These are phyloP conservation scores for Poecilia velifera DNA, from an alignment of 2,797 vertebrate species.

Conservation along the genomic window DNA sequence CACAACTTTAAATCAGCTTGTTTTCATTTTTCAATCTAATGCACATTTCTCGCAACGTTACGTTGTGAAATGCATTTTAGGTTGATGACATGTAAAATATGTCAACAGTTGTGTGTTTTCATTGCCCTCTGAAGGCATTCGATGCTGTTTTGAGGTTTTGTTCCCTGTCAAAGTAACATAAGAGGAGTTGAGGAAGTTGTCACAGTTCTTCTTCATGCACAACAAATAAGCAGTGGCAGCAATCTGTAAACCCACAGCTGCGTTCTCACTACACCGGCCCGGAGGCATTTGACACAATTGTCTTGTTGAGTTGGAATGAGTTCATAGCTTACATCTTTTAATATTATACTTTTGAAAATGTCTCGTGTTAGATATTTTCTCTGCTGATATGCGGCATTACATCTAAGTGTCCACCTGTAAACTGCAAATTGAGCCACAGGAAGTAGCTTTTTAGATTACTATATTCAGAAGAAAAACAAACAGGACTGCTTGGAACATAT, in stretches of 20 bases:
- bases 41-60: background rate
- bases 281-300: background rate
- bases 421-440: background rate
- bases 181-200: background rate
- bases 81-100: background rate
- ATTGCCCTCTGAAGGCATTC: background rate
- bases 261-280: background rate
- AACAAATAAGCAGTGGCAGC: background rate
- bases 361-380: background rate
- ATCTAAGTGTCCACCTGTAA: background rate
- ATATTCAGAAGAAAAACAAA: background rate
- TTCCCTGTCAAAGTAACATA: background rate
- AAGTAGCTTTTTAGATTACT: background rate
- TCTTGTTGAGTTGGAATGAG: background rate
- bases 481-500: background rate
- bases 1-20: background rate
- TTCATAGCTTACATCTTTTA: background rate
- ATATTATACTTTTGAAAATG: background rate
- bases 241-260: background rate
- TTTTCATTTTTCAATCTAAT: background rate
- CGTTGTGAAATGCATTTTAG: background rate
- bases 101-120: background rate
- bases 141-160: background rate
- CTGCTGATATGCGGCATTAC: background rate
- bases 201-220: background rate